Evolutionary conservation across 2,888 invertebrate species (phyloP).

Genomic region (Lumbricus terrestris): DNA sequence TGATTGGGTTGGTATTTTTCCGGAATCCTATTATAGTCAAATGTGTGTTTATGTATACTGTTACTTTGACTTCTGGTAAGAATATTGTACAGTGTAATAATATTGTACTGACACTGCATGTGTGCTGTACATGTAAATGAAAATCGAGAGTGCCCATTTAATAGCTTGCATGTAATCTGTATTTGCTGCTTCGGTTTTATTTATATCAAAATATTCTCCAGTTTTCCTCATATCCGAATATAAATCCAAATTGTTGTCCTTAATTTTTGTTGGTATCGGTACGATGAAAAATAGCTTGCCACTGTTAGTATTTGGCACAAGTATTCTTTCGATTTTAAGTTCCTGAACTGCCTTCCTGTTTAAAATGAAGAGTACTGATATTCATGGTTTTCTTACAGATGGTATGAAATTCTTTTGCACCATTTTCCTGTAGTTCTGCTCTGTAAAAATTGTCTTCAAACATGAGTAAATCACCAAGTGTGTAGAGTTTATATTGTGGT

Average conservation of each 20-base stretch:
- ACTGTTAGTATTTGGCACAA: neutral
- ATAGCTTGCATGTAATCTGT: neutral
- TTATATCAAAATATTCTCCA: neutral
- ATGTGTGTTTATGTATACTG: neutral
- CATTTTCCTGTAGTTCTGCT: neutral
- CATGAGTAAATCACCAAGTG: neutral
- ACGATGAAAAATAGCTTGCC: neutral
- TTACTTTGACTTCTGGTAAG: neutral
- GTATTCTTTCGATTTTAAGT: neutral
- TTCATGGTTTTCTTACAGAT: neutral
- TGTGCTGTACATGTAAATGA: neutral
- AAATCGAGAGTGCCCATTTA: neutral
- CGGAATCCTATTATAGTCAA: neutral
- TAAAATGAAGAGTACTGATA: neutral
- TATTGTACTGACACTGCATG: neutral
- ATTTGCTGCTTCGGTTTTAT: neutral
- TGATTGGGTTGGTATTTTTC: neutral
- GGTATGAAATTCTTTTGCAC: neutral
- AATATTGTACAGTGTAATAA: neutral
- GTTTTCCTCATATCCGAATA: neutral
- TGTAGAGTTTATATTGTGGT: neutral
- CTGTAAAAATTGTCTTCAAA: neutral
- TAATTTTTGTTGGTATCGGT: too few relatives aligned
- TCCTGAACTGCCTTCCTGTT: too few relatives aligned
- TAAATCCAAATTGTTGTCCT: neutral